phyloP scores from a whole-genome alignment of 23 tunicate species.

The Styela clava region DNA sequence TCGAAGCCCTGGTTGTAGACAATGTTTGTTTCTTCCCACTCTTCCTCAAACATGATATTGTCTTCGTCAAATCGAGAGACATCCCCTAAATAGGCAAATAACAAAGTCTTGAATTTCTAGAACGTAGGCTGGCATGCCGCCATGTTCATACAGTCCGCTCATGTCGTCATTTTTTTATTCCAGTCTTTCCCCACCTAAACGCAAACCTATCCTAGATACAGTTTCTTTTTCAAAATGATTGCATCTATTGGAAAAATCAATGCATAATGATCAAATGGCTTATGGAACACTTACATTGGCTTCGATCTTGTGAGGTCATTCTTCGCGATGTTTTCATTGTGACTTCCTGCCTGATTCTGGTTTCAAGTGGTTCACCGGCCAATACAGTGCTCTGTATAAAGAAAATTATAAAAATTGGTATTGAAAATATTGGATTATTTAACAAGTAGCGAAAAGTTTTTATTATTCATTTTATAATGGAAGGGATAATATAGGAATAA shows the following conservation, averaged over 20 bases:
- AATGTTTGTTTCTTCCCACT: constrained; percentile 24
- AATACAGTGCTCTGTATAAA: neutral
- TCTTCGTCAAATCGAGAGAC: constrained; percentile 25
- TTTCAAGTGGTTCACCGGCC: neutral
- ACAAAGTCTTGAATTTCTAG: neutral
- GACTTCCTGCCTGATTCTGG: constrained; percentile 11
- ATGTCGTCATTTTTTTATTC: constrained; percentile 1
- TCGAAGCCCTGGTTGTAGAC: constrained; percentile 9
- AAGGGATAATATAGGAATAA: too few species aligned
- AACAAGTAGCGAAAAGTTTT: too few species aligned
- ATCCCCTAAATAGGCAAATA: neutral
- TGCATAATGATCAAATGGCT: too few species aligned
- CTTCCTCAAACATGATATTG: constrained; percentile 28
- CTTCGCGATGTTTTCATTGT: neutral
- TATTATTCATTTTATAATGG: too few species aligned
- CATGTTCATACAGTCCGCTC: neutral
- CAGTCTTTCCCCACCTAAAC: too few species aligned
- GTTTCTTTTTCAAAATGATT: too few species aligned
- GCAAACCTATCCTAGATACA: too few species aligned
- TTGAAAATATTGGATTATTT: too few species aligned
- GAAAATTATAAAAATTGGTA: too few species aligned
- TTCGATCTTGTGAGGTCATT: constrained; percentile 18
- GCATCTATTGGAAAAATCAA: too few species aligned
- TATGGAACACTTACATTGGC: neutral
- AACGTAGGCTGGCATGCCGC: too few species aligned